These are phyloP conservation scores for Premnoplex brunnescens DNA, from an alignment of 2,797 vertebrate genomes.

Conservation along the genomic window DNA sequence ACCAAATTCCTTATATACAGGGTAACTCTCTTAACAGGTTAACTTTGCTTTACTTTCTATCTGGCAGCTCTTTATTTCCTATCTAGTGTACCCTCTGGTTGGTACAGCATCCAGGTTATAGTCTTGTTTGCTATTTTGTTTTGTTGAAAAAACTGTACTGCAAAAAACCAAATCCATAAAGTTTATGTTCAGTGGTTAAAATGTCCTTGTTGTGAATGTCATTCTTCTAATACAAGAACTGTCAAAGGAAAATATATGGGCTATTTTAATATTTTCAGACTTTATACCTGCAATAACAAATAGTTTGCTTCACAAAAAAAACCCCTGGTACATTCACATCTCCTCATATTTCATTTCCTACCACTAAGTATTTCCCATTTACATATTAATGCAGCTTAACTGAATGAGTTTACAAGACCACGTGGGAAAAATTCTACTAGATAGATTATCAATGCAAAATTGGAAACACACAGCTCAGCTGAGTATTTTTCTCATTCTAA, in stretches of 20 bases:
- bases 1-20: neutral
- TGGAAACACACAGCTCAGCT: neutral
- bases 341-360: neutral
- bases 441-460: neutral
- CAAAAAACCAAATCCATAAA: neutral
- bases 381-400: neutral
- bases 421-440: neutral
- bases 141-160: neutral
- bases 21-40: neutral
- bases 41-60: neutral
- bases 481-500: neutral
- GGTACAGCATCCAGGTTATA: neutral
- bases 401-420: neutral
- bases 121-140: neutral
- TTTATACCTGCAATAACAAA: neutral
- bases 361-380: neutral
- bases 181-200: neutral
- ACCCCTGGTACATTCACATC: neutral
- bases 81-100: neutral
- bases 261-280: neutral
- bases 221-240: neutral
- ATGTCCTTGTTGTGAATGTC: neutral
- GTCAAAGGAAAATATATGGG: neutral
- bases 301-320: neutral
- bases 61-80: neutral